These are phyloP conservation scores for Caenorhabditis imperialis DNA, from an alignment of 2,888 invertebrate genomes.

Conservation along the genomic window DNA sequence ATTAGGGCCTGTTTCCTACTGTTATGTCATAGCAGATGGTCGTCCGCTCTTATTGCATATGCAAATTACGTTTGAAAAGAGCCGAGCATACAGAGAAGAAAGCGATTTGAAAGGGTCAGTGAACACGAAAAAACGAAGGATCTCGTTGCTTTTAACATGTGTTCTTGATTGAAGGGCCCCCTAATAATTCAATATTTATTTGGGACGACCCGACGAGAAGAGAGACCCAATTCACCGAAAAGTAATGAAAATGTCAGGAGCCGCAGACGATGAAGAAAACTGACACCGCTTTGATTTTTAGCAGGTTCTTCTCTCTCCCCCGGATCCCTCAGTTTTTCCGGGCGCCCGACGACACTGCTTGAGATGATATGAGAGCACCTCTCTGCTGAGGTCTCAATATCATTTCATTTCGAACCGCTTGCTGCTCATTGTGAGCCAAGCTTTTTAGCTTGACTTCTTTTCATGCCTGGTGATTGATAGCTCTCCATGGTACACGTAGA, in stretches of 20 bases:
- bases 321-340: background rate
- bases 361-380: conserved; percentile 48
- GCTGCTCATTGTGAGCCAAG: conserved; percentile 24
- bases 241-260: conserved; percentile 1
- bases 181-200: conserved; percentile 26
- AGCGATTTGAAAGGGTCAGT: background rate
- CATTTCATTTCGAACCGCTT: conserved; percentile 44
- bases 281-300: conserved; percentile 14
- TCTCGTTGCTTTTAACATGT: too few relatives aligned
- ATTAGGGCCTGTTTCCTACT: conserved; percentile 17
- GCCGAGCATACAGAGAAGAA: background rate
- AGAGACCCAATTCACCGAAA: conserved; percentile 3
- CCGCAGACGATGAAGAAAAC: background rate
- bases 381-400: conserved; percentile 36
- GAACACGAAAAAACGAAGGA: too few relatives aligned
- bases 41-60: conserved; percentile 12
- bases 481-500: too few relatives aligned
- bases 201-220: background rate
- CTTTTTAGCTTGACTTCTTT: conserved; percentile 28
- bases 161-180: conserved; percentile 22
- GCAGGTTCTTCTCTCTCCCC: background rate
- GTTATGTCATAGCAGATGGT: conserved; percentile 43
- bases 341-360: conserved; percentile 38
- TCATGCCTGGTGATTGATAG: conserved; percentile 40
- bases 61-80: background rate